phyloP scores from a whole-genome alignment of 2,888 invertebrate genomes.

The Amphipoea lucens region DNA sequence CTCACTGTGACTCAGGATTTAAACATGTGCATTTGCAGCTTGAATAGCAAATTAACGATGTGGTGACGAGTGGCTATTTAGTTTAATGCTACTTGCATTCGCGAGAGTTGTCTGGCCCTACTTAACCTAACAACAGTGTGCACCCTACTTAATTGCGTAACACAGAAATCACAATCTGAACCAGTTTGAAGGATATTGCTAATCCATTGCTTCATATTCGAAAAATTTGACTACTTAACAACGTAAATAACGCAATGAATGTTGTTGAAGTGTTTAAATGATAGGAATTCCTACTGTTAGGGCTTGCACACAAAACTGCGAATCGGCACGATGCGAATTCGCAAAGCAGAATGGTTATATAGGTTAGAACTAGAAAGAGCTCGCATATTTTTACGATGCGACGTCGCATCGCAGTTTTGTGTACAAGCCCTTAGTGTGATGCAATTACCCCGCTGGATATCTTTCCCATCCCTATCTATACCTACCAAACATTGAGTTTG shows the following conservation, averaged over 20 bases:
- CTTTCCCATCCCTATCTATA: too few species aligned
- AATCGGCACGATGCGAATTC: too few species aligned
- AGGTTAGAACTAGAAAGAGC: too few species aligned
- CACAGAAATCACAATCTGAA: too few species aligned
- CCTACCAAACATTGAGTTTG: background rate
- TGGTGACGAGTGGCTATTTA: slow-evolving; percentile 33
- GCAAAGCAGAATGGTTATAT: too few species aligned
- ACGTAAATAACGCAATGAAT: background rate
- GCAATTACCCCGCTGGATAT: background rate
- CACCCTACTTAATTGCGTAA: too few species aligned
- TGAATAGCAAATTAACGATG: slow-evolving; percentile 57
- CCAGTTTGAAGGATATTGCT: background rate
- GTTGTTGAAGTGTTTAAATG: background rate
- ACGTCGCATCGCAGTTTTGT: too few species aligned
- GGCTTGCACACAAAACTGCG: too few species aligned
- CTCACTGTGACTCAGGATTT: slow-evolving; percentile 77
- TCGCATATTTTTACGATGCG: too few species aligned
- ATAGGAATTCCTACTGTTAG: background rate
- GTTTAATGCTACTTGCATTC: slow-evolving; percentile 21
- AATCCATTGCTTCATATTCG: background rate
- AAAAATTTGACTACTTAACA: background rate
- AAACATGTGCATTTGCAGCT: slow-evolving; percentile 75
- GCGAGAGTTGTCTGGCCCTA: slow-evolving; percentile 12
- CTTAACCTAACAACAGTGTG: background rate
- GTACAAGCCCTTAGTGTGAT: too few species aligned